These are phyloP conservation scores for Bombylius discolor DNA, from an alignment of 2,888 invertebrate species.

Conservation along the genomic window DNA sequence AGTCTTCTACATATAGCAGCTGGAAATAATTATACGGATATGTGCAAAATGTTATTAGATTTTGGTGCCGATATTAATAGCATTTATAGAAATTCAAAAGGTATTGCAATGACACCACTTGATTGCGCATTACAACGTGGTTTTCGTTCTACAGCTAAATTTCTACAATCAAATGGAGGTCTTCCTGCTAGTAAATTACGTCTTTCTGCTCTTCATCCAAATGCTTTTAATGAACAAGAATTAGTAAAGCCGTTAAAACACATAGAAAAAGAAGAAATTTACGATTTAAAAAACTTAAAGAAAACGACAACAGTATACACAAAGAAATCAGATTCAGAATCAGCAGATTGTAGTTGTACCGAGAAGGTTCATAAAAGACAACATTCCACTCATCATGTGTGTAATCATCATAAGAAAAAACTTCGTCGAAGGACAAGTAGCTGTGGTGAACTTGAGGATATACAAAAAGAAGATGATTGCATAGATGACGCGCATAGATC, in stretches of 20 bases:
- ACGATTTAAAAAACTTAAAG: slow-evolving; percentile 28
- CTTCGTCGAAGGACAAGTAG: slow-evolving; percentile 32
- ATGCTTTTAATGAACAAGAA: slow-evolving; percentile 31
- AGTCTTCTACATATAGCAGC: slow-evolving; percentile 91
- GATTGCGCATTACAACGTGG: slow-evolving; percentile 82
- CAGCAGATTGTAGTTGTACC: slow-evolving; percentile 27
- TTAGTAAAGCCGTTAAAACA: slow-evolving; percentile 32
- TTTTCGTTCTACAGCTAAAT: slow-evolving; percentile 82
- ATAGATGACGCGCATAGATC: slow-evolving; percentile 33
- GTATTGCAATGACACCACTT: slow-evolving; percentile 75
- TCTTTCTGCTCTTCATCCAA: slow-evolving; percentile 28
- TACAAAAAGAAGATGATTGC: slow-evolving; percentile 15
- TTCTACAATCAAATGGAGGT: slow-evolving; percentile 81
- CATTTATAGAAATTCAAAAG: slow-evolving; percentile 68
- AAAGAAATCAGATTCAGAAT: slow-evolving; percentile 26
- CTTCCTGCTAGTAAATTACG: slow-evolving; percentile 59
- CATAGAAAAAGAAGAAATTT: slow-evolving; percentile 30
- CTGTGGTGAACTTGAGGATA: slow-evolving; percentile 28
- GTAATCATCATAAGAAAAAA: slow-evolving; percentile 26
- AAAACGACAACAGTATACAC: slow-evolving; percentile 29
- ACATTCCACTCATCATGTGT: slow-evolving; percentile 26
- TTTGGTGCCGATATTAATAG: slow-evolving; percentile 75
- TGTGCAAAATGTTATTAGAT: slow-evolving; percentile 78
- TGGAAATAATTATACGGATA: slow-evolving; percentile 82
- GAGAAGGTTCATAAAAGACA: slow-evolving; percentile 29